phyloP scores from a whole-genome alignment of 53 echinoderm and acorn worm genomes.

The Henricia sp. region DNA sequence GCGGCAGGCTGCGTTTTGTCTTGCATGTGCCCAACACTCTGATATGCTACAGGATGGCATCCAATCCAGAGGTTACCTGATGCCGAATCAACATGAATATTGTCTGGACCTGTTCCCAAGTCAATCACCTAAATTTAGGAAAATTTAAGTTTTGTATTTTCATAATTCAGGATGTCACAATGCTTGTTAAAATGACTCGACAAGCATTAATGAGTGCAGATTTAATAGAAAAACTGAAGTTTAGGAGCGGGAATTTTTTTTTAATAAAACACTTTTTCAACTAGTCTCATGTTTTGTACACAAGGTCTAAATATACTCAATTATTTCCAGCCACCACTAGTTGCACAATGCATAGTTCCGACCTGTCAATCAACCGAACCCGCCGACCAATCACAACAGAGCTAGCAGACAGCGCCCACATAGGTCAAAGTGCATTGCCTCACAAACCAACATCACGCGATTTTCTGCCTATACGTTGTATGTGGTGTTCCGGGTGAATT shows the following conservation, averaged over 20 bases:
- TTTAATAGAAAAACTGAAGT: background rate
- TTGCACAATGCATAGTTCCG: too few relatives aligned
- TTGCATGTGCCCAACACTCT: conserved; percentile 37
- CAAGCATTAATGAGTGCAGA: background rate
- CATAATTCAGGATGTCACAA: background rate
- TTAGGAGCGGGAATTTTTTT: background rate
- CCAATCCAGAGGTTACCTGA: conserved; percentile 74
- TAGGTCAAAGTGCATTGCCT: too few relatives aligned
- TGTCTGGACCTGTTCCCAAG: conserved; percentile 55
- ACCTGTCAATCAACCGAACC: too few relatives aligned
- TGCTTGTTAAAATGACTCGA: background rate
- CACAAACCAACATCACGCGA: too few relatives aligned
- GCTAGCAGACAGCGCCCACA: too few relatives aligned
- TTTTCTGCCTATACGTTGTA: too few relatives aligned
- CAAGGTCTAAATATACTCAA: too few relatives aligned
- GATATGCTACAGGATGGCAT: conserved; percentile 50
- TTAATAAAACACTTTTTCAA: background rate
- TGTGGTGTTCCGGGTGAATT: too few relatives aligned
- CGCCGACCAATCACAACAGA: too few relatives aligned
- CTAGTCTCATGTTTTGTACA: too few relatives aligned
- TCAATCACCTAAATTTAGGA: conserved; percentile 25
- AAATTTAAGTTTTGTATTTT: background rate
- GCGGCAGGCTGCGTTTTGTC: conserved; percentile 42
- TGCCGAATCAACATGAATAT: conserved; percentile 65
- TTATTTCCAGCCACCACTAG: too few relatives aligned